Evolutionary conservation across 2,888 invertebrate genomes (phyloP), one percentile per base, ranked within the genome.

Genomic region (Leptothorax acervorum): DNA sequence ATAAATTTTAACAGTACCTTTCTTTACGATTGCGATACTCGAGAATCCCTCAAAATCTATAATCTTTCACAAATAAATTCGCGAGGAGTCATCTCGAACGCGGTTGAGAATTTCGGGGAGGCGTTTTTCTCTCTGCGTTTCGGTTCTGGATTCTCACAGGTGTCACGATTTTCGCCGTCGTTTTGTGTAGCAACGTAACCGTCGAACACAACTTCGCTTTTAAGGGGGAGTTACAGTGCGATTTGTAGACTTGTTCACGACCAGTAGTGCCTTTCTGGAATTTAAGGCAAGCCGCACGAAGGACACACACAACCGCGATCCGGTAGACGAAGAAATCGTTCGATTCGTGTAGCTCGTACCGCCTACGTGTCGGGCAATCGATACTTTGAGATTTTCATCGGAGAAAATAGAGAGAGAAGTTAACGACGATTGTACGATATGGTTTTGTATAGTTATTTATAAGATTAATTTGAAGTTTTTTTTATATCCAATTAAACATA

Each of bases 161-260:
- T 71, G 60, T 23, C 73, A 42, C 9, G 87, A 91, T 91, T 85
- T 92, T 88, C 55, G 55, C 89, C 18, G 83, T 85, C 86, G 65
- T 76, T 73, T 89, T 88, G 75, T 83, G 84, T 84, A 57, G 55
- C 31, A 62, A 28, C 70, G 75, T 62, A 84, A 82, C 85, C 76
- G 86, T 62, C 78, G 90, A 90, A 92, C 92, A 92, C 90, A 87
- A 87, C 74, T 91, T 91, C 86, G 90, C 92, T 92, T 89, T 93
- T 93, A 91, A 85, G 86, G 76, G 65, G 70, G 45, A 35, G 48
- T 51, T 62, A 81, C 23, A 70, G 11, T 79, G 23, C 53, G 81
- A 65, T 65, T 66, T 70, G 65, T 85, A 81, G 81, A 82, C 51
- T 71, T 57, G 62, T 48, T 28, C 55, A 35, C 68, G 74, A 48